Evolutionary conservation across 2,797 vertebrate species (phyloP).

Genomic region (Enteromius paludinosus): DNA sequence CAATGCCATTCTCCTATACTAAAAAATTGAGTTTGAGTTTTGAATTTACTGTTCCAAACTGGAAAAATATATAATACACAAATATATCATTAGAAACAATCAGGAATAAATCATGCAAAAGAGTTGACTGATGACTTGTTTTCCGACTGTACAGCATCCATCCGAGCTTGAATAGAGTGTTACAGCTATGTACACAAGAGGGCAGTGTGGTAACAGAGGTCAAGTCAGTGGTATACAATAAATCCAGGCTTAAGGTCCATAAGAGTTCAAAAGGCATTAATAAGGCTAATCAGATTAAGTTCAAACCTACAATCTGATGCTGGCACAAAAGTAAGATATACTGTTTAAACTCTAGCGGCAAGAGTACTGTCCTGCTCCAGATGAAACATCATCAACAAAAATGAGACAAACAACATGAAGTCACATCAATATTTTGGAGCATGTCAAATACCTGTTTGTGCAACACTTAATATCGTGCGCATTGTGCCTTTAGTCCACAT

Average conservation of each 20-base stretch:
- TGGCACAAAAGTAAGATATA: background rate
- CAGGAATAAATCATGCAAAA: no score
- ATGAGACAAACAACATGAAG: background rate
- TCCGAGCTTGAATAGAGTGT: background rate
- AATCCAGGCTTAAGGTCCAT: background rate
- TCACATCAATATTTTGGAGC: background rate
- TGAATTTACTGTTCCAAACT: background rate
- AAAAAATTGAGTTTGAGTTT: no score
- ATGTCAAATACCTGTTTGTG: conserved; percentile 15
- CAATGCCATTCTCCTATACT: background rate
- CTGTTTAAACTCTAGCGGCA: background rate
- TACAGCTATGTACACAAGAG: conserved; percentile 21
- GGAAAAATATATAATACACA: background rate
- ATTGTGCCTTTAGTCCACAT: conserved; percentile 55
- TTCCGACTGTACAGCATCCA: background rate
- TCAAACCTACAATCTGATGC: conserved; percentile 8
- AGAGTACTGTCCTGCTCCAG: background rate
- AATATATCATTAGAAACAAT: background rate
- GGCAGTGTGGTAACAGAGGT: conserved; percentile 31
- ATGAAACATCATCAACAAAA: background rate
- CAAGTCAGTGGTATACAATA: background rate
- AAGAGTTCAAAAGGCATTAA: conserved; percentile 17
- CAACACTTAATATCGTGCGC: conserved; percentile 22
- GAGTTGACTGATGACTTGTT: background rate
- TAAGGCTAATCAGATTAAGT: conserved; percentile 12